Evolutionary conservation across 2,888 invertebrate genomes (phyloP), one percentile per base, ranked within the genome.

Genomic region (Slavum lentiscoides): DNA sequence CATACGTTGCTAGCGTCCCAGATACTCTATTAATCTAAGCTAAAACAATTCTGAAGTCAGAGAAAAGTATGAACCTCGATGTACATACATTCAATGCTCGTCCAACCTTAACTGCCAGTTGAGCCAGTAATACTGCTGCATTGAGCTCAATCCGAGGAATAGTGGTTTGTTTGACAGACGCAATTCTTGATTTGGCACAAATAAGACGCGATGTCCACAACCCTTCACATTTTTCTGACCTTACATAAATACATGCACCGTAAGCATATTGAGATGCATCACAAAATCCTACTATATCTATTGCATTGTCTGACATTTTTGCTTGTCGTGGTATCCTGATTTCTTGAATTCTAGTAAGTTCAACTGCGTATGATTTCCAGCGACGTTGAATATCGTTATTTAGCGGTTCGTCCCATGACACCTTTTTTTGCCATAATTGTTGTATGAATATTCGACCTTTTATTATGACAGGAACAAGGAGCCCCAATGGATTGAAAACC

Each of bases 141-240:
- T 83, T 82, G 23, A 85, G 76, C 53, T 85, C 84, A 11, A 85
- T 75, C 9, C 84, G 70, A 15, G 84, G 84, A 43, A 85, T 80
- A 0, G 84, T 83, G 9, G 83, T 80, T 19, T 73, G 59, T 67
- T 84, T 85, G 13, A 83, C 30, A 2, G 83, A 82, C 9, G 84
- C 83, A 4, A 84, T 67, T 30, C 82, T 82, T 23, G 84, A 83
- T 74, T 84, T 84, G 6, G 83, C 72, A 62, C 82, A 83, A 0
- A 83, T 49, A 21, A 83, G 37, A n/a, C 43, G 19, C 3, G 67
- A 61, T 4, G 19, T 64, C 23, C 53, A n/a, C 21, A 11, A 30
- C 3, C 59, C 58, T 30, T 55, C 30, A 21, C 13, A 7, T 68
- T 53, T 7, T 23, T n/a, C 7, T 37, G 68, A 55, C 8, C 49